These are phyloP conservation scores for Zaprionus ghesquierei DNA, from an alignment of 1,140 invertebrate genomes.

Conservation along the genomic window DNA sequence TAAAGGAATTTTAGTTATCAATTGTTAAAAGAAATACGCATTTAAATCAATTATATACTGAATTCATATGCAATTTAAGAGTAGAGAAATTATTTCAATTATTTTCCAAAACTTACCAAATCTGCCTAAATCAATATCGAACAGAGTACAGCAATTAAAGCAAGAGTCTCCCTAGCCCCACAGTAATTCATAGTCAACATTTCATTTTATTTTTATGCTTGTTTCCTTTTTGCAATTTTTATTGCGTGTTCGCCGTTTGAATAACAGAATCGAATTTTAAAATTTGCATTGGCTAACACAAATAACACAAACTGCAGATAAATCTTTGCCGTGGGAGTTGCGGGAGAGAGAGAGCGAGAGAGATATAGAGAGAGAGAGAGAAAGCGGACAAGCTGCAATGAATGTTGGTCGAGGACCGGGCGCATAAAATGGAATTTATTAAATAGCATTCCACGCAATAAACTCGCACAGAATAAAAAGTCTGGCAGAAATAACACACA, in stretches of 20 bases:
- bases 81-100: background rate
- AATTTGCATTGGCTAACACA: conserved; percentile 69
- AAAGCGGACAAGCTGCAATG: background rate
- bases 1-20: no score
- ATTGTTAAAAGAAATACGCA: no score
- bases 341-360: conserved; percentile 1
- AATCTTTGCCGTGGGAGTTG: conserved; percentile 43
- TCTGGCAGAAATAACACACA: conserved; percentile 19
- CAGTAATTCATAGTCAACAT: background rate
- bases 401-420: background rate
- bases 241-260: conserved; percentile 52
- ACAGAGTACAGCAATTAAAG: background rate
- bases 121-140: background rate
- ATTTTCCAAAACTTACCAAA: background rate
- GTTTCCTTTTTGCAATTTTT: conserved; percentile 40
- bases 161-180: background rate
- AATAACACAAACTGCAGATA: conserved; percentile 59
- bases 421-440: conserved; percentile 75
- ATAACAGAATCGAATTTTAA: conserved; percentile 71
- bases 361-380: conserved; percentile 1
- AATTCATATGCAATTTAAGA: no score
- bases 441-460: conserved; percentile 80
- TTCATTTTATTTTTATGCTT: conserved; percentile 13
- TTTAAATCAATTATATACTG: no score
- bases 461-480: conserved; percentile 55